Evolutionary conservation across 2,113 vertebrate species (phyloP), one percentile per base, ranked within the genome.

Genomic region (Hippoglossus stenolepis): DNA sequence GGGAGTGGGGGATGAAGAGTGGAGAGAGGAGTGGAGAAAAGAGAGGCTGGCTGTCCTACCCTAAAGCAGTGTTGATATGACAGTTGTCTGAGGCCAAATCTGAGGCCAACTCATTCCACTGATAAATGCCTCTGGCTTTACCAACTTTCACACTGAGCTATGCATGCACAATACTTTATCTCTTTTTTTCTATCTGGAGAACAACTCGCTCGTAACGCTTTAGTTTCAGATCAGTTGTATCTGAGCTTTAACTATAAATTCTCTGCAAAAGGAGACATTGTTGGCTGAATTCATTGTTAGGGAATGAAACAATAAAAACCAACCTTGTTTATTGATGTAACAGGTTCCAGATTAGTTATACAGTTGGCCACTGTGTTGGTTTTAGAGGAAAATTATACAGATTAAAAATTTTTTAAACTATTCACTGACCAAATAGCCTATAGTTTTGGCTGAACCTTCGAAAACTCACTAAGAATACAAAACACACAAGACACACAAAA

Each of bases 121-220:
- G 88, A 91, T 89, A 83, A 89, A 93, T 68, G 88, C 85, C 71
- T 84, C 51, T 81, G 80, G 86, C 90, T 87, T 72, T 51, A 73
- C 77, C 80, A 87, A 86, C 84, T 80, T 89, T 89, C 81, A 83
- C 81, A 70, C 67, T 82, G 66, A 80, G 54, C 51, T 66, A 82
- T 76, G 82, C 84, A 65, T 11, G 62, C 59, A 51, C 75, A 14
- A 53, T 31, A 28, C 66, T 71, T 63, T 49, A 65, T 75, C 38
- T 10, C 59, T 67, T 28, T 14, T 45, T 69, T 75, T 53, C 18
- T 35, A 14, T 79, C 60, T 28, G 51, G 20, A 72, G 67, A 59
- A 58, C 14, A 12, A 74, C 53, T 84, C 21, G 60, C 70, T 72
- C 13, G 1, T 60, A 72, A 70, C 70, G 66, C 80, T 80, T 58